Percentiles rank a stretch among this genome's conserved stretches.
phyloP scores from a whole-genome alignment of 2,797 vertebrate genomes.

The Eptatretus atami region DNA sequence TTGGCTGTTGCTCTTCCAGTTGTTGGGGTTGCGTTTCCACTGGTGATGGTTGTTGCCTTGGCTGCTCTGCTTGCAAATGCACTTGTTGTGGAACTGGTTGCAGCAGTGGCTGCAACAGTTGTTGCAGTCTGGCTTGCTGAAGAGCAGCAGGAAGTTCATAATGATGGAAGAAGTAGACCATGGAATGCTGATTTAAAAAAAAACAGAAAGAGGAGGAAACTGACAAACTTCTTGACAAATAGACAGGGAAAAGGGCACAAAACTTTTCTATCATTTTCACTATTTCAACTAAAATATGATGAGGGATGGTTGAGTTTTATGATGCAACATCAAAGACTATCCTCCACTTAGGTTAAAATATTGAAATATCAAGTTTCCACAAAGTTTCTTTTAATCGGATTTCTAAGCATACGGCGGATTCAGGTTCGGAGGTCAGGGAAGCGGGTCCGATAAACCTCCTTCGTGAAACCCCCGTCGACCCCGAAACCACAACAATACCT shows the following conservation, averaged over 20 bases:
- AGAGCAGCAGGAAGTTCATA: constrained; percentile 81
- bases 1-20: not conserved
- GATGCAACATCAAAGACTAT: not conserved
- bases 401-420: too few relatives aligned
- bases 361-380: not conserved
- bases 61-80: not conserved
- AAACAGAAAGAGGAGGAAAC: not conserved
- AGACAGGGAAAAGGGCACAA: not conserved
- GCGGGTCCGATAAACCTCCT: too few relatives aligned
- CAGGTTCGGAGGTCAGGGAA: too few relatives aligned
- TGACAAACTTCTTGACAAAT: too few relatives aligned
- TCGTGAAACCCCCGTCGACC: too few relatives aligned
- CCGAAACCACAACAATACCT: too few relatives aligned
- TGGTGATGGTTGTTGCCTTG: not conserved
- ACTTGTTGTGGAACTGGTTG: constrained; percentile 12
- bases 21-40: not conserved
- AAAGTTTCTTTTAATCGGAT: too few relatives aligned
- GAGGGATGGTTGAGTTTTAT: not conserved
- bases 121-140: constrained; percentile 79
- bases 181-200: constrained; percentile 34
- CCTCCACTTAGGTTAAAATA: not conserved
- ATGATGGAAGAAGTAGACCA: constrained; percentile 98
- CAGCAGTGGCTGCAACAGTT: constrained; percentile 72
- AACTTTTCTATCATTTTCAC: not conserved
- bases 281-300: not conserved